Conservation (phyloP, 2,888 invertebrate genomes). For the Tetramorium bicarinatum region DNA sequence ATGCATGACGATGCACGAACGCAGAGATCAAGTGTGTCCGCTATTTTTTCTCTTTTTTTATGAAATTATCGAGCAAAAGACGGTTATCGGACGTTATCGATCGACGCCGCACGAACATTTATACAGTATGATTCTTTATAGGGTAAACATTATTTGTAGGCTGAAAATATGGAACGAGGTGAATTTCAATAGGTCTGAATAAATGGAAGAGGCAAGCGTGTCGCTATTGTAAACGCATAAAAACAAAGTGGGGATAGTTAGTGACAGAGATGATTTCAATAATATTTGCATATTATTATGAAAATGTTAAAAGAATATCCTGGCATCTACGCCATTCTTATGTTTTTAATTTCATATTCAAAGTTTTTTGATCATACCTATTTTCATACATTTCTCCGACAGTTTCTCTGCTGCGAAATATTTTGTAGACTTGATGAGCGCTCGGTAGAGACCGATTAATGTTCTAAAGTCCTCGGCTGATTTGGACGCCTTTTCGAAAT, state of each 20-base stretch:
- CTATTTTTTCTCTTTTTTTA: constrained; percentile 10
- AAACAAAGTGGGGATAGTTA: neutral
- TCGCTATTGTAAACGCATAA: too few species aligned
- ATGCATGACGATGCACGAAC: neutral
- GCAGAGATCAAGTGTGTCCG: constrained; percentile 19
- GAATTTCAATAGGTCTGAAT: neutral
- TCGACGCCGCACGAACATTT: neutral
- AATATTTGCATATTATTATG: neutral
- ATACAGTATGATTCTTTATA: neutral
- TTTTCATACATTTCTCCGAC: constrained; percentile 77
- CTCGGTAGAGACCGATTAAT: constrained; percentile 77
- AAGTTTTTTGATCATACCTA: constrained; percentile 73
- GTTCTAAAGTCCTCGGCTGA: constrained; percentile 75
- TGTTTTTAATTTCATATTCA: neutral
- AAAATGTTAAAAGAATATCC: neutral
- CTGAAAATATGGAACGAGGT: neutral
- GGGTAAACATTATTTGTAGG: neutral
- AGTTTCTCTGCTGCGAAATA: constrained; percentile 76
- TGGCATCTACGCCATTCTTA: neutral
- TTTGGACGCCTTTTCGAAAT: constrained; percentile 77
- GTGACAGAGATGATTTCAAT: constrained; percentile 1
- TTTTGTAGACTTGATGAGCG: constrained; percentile 75
- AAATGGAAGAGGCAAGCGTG: neutral
- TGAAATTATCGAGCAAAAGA: constrained; percentile 1
- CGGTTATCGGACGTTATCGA: neutral